Evolutionary conservation across 2,888 invertebrate species (phyloP).

Genomic region (Oegoconia quadripuncta): DNA sequence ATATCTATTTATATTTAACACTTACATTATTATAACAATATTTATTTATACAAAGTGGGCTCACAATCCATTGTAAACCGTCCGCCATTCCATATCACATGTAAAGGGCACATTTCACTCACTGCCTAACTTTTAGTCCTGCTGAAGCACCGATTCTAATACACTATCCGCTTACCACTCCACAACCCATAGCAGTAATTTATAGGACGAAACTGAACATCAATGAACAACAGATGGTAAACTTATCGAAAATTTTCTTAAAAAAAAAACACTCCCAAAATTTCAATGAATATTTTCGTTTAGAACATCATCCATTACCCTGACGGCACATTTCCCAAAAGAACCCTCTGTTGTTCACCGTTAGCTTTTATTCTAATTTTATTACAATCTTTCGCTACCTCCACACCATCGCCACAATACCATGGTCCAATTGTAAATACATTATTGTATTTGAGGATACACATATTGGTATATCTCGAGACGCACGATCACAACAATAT

Average conservation of each 20-base stretch:
- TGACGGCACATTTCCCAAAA: no score
- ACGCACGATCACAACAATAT: conserved; percentile 39
- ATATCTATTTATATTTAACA: conserved; percentile 67
- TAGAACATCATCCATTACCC: no score
- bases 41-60: conserved; percentile 47
- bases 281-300: no score
- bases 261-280: no score
- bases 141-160: conserved; percentile 22
- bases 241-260: not conserved
- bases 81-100: conserved; percentile 59
- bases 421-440: not conserved
- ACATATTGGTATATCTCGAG: conserved; percentile 29
- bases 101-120: conserved; percentile 57
- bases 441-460: conserved; percentile 27
- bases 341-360: conserved; percentile 5
- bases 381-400: conserved; percentile 24
- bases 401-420: not conserved
- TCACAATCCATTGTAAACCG: conserved; percentile 44
- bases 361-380: no score
- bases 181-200: conserved; percentile 15
- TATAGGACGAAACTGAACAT: conserved; percentile 29
- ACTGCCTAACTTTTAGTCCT: conserved; percentile 25
- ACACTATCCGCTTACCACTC: conserved; percentile 8
- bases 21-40: conserved; percentile 59
- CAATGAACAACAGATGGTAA: not conserved